Conservation (phyloP, 2,113 vertebrate genomes). For the Chinchilla lanigera region DNA sequence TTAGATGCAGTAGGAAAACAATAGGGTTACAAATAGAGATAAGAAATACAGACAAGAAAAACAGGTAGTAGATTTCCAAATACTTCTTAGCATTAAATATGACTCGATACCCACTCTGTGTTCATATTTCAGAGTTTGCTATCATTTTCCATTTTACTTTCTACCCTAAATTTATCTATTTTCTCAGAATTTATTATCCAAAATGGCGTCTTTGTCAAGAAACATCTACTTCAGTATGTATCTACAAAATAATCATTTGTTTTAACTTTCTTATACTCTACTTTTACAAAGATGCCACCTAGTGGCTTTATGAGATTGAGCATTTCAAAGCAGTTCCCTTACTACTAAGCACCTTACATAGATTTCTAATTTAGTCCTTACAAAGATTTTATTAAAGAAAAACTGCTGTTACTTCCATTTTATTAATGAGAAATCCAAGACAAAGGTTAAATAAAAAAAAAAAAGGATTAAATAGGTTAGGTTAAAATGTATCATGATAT, state of each 20-base stretch:
- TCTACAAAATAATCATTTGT: background rate
- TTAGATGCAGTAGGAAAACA: background rate
- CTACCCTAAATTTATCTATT: background rate
- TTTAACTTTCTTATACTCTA: background rate
- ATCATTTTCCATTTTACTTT: conserved; percentile 44
- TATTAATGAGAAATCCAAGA: background rate
- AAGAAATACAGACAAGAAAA: background rate
- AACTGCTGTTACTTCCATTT: background rate
- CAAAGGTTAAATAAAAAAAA: background rate
- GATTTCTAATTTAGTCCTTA: conserved; percentile 17
- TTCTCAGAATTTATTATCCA: background rate
- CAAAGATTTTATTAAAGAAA: background rate
- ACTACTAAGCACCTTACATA: background rate
- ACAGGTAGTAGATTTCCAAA: background rate
- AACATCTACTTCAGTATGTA: background rate
- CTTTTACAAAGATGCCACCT: conserved; percentile 83
- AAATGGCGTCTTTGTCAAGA: conserved; percentile 31
- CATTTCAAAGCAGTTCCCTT: background rate
- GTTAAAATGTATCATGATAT: conserved; percentile 9
- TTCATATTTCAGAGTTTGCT: background rate
- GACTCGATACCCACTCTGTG: background rate
- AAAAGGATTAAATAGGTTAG: conserved; percentile 33
- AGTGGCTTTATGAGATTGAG: conserved; percentile 75
- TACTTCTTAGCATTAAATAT: background rate
- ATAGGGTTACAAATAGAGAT: background rate